Base-by-base conservation (phyloP, 2,888 invertebrate genomes). In the Nephrocerus scutellatus region DNA sequence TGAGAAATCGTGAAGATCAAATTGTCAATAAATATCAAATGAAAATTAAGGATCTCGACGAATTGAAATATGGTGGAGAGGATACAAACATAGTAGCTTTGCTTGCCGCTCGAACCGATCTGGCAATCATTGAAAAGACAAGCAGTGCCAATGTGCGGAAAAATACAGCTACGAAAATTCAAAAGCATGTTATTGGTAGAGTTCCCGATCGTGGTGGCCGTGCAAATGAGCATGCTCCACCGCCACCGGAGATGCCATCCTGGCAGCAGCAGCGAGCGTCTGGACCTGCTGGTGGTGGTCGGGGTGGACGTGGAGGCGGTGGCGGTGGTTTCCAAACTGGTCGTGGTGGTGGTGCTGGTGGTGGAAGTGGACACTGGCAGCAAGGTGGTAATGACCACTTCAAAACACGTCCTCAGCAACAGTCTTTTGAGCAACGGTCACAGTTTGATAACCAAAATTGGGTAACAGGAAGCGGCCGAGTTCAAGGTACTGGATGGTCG, bases 161-260 rank as follows among this genome's bases (percentile, higher is more conserved):
- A 65, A 85, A 87, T 56, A 93, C 93, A 0, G 78, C 79, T 56
- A 82, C 84, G 36, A 75, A 82, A 37, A 76, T 96, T 20, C 92
- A 92, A 56, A 85, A 82, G 72, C 84, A 93, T 43, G 78, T 91
- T 21, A 95, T 95, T 62, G 92, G 93, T 43, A 72, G 71, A 67
- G 93, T 95, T 0, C 95, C 95, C 0, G 97, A 97, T 66, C 73
- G 96, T 54, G 97, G 97, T 14, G 96, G 96, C 2, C 72, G 96
- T 34, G 85, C 95, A 0, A 79, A 82, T 52, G 96, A 96, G 56
- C 83, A 87, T 54, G 86, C 88, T 46, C 83, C 90, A 0, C 96
- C 96, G 0, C 91, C 93, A 0, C 93, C 93, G 0, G 96, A 96
- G 71, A 95, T 96, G 92, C 96, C 96, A 0, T 82, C 90, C 0